Base-by-base conservation (phyloP, 2,888 invertebrate genomes). In the Tortrix viridana region DNA sequence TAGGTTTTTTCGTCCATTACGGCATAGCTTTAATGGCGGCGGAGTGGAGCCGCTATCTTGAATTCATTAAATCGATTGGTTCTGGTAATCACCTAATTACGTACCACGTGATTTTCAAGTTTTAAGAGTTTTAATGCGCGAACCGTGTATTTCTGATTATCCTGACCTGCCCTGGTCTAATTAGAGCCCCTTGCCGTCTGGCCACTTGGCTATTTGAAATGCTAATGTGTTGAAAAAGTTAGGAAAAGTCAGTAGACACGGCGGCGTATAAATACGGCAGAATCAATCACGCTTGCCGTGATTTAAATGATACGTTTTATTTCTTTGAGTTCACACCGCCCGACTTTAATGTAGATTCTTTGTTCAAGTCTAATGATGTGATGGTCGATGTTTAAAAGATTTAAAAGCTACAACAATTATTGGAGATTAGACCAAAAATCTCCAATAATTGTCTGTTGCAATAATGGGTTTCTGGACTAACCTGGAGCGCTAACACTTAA, bases 401-500 rank as follows among this genome's bases (percentile, higher is more conserved):
- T 37, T 50, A 19, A 23, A 7, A 49, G 38, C 46, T 53, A 53
- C 19, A 20, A 38, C 22, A 46, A 52, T 50, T 50, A 50, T 37
- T 19, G 19, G 32, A 19, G 20, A 37, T 14, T 19, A 14, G 14
- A 19, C n/a, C 23, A 48, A 23, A 48, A 47, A n/a, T 12, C 6
- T 19, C 23, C 38, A 14, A 38, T 6, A 26, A n/a, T n/a, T n/a
- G n/a, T n/a, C n/a, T n/a, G n/a, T n/a, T n/a, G n/a, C n/a, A n/a
- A n/a, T n/a, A n/a, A n/a, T n/a, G n/a, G n/a, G 9, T 9, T 16
- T 16, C 16, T 19, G 3, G n/a, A 38, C 78, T 79, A 78, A 92
- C 92, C 92, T 75, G 92, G 92, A 12, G 91, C 92, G 77, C 95
- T 95, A 74, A 97, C 96, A 84, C 96, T 97, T 75, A 97, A 93